Evolutionary conservation across 2,113 vertebrate genomes (phyloP).

Genomic region (Cygnus atratus): DNA sequence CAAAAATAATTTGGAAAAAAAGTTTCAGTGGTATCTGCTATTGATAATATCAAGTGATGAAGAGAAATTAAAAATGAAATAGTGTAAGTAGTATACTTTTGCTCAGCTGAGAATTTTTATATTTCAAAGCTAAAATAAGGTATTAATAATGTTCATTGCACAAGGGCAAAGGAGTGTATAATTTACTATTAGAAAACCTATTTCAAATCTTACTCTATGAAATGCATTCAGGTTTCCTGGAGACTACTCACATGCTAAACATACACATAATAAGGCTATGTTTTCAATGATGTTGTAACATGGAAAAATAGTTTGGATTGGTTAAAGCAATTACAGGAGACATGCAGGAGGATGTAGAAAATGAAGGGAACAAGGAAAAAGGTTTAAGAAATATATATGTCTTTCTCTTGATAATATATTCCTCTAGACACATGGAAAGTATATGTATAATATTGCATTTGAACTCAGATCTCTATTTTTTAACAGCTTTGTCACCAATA

Average conservation of each 20-base stretch:
- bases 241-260: background rate
- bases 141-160: background rate
- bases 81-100: background rate
- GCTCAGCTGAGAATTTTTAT: background rate
- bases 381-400: background rate
- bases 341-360: fast-evolving
- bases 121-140: background rate
- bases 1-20: background rate
- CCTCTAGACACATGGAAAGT: background rate
- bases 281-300: background rate
- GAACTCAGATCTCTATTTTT: background rate
- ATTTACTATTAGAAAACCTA: background rate
- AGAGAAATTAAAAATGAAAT: background rate
- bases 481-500: background rate
- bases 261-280: background rate
- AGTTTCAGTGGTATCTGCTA: background rate
- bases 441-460: background rate
- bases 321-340: background rate
- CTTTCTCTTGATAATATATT: background rate
- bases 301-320: background rate
- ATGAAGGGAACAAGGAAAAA: background rate
- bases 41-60: background rate
- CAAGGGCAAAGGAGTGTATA: background rate
- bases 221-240: background rate
- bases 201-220: background rate